A percentile compares a stretch with the other conserved stretches of the same genome.
phyloP scores from a whole-genome alignment of 2,888 invertebrate species.

The Chymomyza procnemis region DNA sequence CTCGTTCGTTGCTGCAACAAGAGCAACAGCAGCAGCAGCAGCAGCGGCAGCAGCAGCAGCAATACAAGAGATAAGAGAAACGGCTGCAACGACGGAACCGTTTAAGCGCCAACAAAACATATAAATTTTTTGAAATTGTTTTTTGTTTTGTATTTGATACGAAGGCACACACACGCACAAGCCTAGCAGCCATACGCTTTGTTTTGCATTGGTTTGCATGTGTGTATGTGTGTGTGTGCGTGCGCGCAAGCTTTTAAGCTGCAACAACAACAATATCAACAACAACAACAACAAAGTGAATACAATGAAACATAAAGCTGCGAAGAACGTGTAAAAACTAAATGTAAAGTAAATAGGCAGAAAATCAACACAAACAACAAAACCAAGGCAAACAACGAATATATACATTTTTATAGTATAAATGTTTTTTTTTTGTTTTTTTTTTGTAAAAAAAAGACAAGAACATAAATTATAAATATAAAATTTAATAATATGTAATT shows the following conservation, averaged over 20 bases:
- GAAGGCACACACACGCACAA: not conserved
- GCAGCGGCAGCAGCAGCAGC: not conserved
- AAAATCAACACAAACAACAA: conserved; percentile 1
- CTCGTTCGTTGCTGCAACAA: not conserved
- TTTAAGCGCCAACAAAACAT: not conserved
- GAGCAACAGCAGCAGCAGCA: conserved; percentile 12
- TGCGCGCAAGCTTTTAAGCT: not conserved
- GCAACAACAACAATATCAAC: conserved; percentile 6
- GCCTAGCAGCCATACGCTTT: not conserved
- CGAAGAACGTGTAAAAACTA: not conserved
- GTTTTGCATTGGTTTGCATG: not conserved
- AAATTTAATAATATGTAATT: not conserved
- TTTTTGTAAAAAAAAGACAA: conserved; percentile 4
- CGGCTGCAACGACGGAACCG: not conserved
- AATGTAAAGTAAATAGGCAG: not conserved
- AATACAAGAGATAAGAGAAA: conserved; percentile 5
- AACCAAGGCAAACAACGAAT: conserved; percentile 51
- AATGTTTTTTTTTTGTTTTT: conserved; percentile 31
- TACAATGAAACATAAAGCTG: conserved; percentile 29
- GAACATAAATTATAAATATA: not conserved
- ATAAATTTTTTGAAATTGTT: not conserved
- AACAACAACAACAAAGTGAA: conserved; percentile 4
- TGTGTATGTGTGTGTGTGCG: not conserved
- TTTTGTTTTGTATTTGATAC: not conserved
- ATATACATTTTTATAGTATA: conserved; percentile 40